These are phyloP conservation scores for Perca flavescens DNA, from an alignment of 2,113 vertebrate genomes.

Conservation along the genomic window DNA sequence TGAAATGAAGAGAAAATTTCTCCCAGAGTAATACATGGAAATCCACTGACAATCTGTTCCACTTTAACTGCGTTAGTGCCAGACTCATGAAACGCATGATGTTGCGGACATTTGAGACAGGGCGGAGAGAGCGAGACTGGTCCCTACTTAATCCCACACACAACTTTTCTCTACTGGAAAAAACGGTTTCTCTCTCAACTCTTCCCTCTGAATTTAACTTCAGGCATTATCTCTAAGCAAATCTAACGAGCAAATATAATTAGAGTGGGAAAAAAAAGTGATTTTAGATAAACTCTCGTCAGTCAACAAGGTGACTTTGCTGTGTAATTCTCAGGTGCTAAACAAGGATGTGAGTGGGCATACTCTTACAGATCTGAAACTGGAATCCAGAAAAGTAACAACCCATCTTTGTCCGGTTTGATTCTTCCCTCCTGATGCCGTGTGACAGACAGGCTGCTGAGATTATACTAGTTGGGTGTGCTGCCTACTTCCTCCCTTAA, in stretches of 20 bases:
- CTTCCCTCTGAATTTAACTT: constrained; percentile 42
- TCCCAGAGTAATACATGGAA: constrained; percentile 73
- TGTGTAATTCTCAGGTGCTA: constrained; percentile 53
- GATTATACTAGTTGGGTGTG: constrained; percentile 65
- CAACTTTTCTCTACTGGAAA: constrained; percentile 50
- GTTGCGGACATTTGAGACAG: constrained; percentile 59
- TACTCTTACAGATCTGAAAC: constrained; percentile 36
- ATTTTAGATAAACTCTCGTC: constrained; percentile 43
- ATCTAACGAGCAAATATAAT: constrained; percentile 33
- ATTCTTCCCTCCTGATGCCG: constrained; percentile 56
- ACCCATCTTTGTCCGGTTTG: constrained; percentile 70
- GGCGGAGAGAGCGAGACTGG: constrained; percentile 7
- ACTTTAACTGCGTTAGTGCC: constrained; percentile 29
- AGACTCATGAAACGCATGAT: constrained; percentile 21
- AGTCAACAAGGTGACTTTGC: constrained; percentile 38
- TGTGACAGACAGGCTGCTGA: constrained; percentile 75
- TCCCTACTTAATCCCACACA: constrained; percentile 47
- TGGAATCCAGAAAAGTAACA: constrained; percentile 63
- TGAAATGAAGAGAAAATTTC: constrained; percentile 62
- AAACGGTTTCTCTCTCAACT: constrained; percentile 4
- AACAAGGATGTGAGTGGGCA: constrained; percentile 24
- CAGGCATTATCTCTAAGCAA: constrained; percentile 17
- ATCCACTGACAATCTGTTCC: constrained; percentile 52
- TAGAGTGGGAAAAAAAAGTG: background rate
- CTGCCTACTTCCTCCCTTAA: constrained; percentile 68